Evolutionary conservation across 2,797 vertebrate genomes (phyloP).

Genomic region (Lepilemur septentrionalis): DNA sequence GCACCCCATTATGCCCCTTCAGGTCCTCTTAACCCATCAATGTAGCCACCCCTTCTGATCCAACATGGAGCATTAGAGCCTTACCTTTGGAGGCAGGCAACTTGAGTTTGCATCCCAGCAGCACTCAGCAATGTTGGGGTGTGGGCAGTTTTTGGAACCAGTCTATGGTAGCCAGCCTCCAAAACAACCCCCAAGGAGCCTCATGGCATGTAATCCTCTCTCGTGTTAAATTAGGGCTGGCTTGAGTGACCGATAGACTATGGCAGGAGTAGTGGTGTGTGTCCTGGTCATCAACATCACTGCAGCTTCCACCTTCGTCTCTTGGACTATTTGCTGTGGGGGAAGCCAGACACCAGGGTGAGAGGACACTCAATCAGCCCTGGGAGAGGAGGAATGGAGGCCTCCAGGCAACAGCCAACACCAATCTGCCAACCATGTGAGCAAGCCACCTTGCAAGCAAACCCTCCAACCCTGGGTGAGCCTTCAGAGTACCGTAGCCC

Average conservation of each 20-base stretch:
- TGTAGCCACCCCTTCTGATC: neutral
- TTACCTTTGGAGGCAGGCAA: neutral
- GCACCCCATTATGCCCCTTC: neutral
- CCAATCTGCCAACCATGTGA: neutral
- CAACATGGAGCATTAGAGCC: neutral
- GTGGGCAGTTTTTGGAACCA: neutral
- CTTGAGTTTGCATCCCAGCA: neutral
- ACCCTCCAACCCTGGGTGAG: neutral
- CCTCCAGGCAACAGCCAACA: neutral
- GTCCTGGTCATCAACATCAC: neutral
- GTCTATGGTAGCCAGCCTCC: neutral
- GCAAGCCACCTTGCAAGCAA: neutral
- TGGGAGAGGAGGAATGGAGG: neutral
- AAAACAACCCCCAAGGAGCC: neutral
- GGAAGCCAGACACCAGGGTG: neutral
- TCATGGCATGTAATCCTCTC: neutral
- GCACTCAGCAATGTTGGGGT: too few species aligned
- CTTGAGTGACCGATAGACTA: neutral
- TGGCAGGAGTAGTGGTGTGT: fast-evolving
- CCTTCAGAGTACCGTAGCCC: neutral
- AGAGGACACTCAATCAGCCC: neutral
- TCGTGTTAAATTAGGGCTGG: neutral
- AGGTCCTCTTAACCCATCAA: neutral
- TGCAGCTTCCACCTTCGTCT: neutral
- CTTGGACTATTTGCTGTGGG: neutral